Evolutionary conservation across 2,113 vertebrate species (phyloP).

Genomic region (Jacana jacana): DNA sequence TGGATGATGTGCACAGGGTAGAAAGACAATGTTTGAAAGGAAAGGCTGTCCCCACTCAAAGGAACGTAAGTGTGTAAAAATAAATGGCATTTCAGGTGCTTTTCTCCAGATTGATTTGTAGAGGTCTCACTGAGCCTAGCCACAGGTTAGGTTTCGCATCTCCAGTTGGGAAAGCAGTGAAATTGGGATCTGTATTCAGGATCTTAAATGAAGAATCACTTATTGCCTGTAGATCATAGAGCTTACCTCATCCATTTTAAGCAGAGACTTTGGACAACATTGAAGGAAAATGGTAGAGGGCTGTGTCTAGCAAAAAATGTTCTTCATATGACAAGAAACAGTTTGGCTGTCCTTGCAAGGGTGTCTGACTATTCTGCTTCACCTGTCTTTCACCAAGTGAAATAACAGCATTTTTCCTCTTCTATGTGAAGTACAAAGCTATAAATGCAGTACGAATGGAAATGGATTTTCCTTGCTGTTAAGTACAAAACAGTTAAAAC

Average conservation of each 20-base stretch:
- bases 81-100: background rate
- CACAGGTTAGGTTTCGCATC: background rate
- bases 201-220: background rate
- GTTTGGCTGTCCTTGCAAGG: background rate
- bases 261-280: background rate
- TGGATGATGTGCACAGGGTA: background rate
- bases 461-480: background rate
- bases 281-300: background rate
- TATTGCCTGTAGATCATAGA: background rate
- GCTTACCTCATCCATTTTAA: background rate
- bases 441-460: background rate
- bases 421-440: background rate
- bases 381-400: background rate
- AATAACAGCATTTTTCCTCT: background rate
- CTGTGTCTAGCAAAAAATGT: background rate
- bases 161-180: background rate
- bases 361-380: background rate
- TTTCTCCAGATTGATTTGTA: background rate
- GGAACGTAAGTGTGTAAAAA: background rate
- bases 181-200: background rate
- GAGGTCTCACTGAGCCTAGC: background rate
- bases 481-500: background rate
- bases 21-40: background rate
- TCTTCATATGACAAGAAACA: background rate
- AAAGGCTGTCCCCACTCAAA: background rate